Evolutionary conservation across 2,888 invertebrate species (phyloP).

Genomic region (Hyalella azteca): DNA sequence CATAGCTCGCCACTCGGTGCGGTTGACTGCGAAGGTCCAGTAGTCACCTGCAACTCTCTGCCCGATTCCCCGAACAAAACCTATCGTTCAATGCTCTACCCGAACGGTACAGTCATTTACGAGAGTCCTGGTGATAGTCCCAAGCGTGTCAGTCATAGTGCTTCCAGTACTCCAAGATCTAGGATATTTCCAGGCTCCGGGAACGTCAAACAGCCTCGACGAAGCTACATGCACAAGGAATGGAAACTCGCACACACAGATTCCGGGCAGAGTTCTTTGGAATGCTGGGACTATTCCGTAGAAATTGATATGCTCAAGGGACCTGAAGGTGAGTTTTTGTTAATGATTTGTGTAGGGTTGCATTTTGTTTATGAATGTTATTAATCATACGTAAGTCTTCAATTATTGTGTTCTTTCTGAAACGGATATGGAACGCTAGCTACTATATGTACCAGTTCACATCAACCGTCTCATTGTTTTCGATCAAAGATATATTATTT

Average conservation of each 20-base stretch:
- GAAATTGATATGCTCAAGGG: constrained; percentile 70
- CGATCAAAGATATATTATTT: too few species aligned
- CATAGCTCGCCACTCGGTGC: too few species aligned
- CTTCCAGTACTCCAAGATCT: background rate
- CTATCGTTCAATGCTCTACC: background rate
- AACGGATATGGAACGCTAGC: too few species aligned
- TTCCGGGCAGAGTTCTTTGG: constrained; percentile 68
- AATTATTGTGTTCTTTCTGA: too few species aligned
- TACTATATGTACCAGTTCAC: too few species aligned
- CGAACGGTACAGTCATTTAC: background rate
- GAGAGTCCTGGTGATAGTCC: constrained; percentile 18
- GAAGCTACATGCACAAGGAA: constrained; percentile 28
- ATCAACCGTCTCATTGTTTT: too few species aligned
- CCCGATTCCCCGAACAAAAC: background rate
- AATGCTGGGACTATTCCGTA: constrained; percentile 84
- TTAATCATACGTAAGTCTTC: too few species aligned
- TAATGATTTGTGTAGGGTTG: background rate
- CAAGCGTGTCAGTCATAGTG: background rate
- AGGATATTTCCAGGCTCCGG: background rate
- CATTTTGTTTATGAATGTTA: background rate
- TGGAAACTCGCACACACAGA: constrained; percentile 49
- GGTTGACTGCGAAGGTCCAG: too few species aligned
- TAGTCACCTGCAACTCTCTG: background rate
- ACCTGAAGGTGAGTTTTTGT: constrained; percentile 51
- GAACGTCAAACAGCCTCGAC: background rate